These are phyloP conservation scores for Stichopus horrens DNA, from an alignment of 53 echinoderm and acorn worm genomes.

Conservation along the genomic window DNA sequence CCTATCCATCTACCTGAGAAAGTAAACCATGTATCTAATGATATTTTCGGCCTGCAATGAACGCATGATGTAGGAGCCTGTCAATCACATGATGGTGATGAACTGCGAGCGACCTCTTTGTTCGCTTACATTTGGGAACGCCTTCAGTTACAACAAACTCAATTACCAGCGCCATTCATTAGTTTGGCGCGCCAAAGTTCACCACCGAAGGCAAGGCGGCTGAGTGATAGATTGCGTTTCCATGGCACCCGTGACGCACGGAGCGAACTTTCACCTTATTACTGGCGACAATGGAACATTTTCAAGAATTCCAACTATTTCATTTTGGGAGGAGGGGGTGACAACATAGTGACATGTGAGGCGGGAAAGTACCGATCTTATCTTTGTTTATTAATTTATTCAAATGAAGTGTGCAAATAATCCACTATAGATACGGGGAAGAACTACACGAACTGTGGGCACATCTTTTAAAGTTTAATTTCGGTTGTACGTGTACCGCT, in stretches of 20 bases:
- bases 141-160: constrained; percentile 14
- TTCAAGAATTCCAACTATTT: constrained; percentile 3
- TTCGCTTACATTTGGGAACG: background rate
- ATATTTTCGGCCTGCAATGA: no score
- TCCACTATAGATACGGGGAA: no score
- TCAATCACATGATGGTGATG: background rate
- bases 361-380: background rate
- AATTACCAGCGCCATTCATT: constrained; percentile 6
- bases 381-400: background rate
- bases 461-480: no score
- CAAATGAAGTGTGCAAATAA: no score
- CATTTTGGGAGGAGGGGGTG: background rate
- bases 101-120: background rate
- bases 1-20: no score
- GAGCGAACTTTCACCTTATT: constrained; percentile 6
- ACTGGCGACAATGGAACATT: background rate
- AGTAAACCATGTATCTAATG: no score
- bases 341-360: background rate
- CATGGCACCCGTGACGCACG: constrained; percentile 15
- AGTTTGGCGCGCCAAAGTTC: constrained; percentile 21
- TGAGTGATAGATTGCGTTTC: constrained; percentile 29
- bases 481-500: no score
- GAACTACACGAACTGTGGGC: no score
- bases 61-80: no score
- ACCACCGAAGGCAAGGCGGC: constrained; percentile 17